Percentiles rank a stretch among this genome's conserved stretches.
phyloP scores from a whole-genome alignment of 2,888 invertebrate species.

The Scaptomyza flava region DNA sequence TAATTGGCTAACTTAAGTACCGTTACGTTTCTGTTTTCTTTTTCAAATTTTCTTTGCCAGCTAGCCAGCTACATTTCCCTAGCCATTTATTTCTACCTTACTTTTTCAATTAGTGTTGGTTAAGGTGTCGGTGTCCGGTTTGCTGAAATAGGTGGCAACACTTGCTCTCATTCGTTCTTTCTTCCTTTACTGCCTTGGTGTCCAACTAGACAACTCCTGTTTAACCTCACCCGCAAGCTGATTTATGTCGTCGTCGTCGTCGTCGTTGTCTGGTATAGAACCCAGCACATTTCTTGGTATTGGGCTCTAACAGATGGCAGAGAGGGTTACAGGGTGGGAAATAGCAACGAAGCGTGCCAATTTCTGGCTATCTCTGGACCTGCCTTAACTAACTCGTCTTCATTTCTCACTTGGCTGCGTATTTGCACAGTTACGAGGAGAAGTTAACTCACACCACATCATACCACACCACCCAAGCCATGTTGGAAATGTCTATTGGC shows the following conservation, averaged over 20 bases:
- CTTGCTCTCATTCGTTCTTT: slow-evolving; percentile 3
- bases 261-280: not conserved
- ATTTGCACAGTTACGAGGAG: slow-evolving; percentile 56
- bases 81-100: slow-evolving; percentile 73
- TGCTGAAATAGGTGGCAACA: slow-evolving; percentile 17
- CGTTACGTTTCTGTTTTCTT: slow-evolving; percentile 71
- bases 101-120: slow-evolving; percentile 75
- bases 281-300: slow-evolving; percentile 16
- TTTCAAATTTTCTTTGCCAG: slow-evolving; percentile 36
- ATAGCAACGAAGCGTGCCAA: slow-evolving; percentile 69
- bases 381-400: slow-evolving; percentile 79
- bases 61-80: slow-evolving; percentile 57
- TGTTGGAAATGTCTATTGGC: slow-evolving; percentile 70
- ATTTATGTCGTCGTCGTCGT: slow-evolving; percentile 63
- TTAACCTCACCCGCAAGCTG: slow-evolving; percentile 51
- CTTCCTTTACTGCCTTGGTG: not conserved
- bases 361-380: slow-evolving; percentile 47
- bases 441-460: slow-evolving; percentile 4
- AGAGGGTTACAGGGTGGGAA: not conserved
- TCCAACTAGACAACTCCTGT: slow-evolving; percentile 10
- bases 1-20: slow-evolving; percentile 80
- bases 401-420: slow-evolving; percentile 79
- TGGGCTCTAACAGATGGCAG: slow-evolving; percentile 56
- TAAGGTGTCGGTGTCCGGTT: slow-evolving; percentile 28
- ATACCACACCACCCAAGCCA: slow-evolving; percentile 34